These are phyloP conservation scores for Cryptomyrus ogoouensis DNA, from an alignment of 2,113 vertebrate species.

Conservation along the genomic window DNA sequence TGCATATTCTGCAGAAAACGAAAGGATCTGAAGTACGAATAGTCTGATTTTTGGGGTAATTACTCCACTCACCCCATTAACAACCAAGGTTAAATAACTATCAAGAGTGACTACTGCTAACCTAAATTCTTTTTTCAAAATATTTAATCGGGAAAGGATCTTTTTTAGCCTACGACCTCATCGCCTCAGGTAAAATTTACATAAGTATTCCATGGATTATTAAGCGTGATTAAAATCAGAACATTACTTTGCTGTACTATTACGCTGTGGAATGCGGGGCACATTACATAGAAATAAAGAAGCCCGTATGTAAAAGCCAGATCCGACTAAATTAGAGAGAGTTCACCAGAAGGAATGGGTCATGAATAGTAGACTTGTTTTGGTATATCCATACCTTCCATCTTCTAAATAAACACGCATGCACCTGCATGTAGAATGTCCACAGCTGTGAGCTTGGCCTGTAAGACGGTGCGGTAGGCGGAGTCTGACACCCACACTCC, in stretches of 20 bases:
- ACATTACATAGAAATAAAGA: not conserved
- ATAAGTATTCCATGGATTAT: constrained; percentile 33
- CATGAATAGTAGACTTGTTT: not conserved
- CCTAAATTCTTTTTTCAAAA: constrained; percentile 33
- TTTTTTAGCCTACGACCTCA: constrained; percentile 33
- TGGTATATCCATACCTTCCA: constrained; percentile 9
- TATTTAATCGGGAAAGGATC: constrained; percentile 41
- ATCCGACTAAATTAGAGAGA: not conserved
- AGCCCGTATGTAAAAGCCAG: not conserved
- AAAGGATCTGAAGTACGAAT: constrained; percentile 19
- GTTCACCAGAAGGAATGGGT: not conserved
- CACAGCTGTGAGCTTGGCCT: not conserved
- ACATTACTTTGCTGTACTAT: constrained; percentile 36
- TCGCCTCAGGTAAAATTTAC: constrained; percentile 37
- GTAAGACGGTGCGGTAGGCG: not conserved
- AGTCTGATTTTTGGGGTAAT: constrained; percentile 26
- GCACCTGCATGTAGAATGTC: not conserved
- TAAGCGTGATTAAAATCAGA: constrained; percentile 33
- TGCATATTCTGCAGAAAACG: not conserved
- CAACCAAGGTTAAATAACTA: constrained; percentile 21
- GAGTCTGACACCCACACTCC: not conserved
- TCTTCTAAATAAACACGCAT: not conserved
- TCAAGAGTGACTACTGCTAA: constrained; percentile 25
- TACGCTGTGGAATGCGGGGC: constrained; percentile 32
- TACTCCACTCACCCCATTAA: constrained; percentile 31